Base-by-base conservation (phyloP, 2,888 invertebrate species). In the Heliothis peltigera region DNA sequence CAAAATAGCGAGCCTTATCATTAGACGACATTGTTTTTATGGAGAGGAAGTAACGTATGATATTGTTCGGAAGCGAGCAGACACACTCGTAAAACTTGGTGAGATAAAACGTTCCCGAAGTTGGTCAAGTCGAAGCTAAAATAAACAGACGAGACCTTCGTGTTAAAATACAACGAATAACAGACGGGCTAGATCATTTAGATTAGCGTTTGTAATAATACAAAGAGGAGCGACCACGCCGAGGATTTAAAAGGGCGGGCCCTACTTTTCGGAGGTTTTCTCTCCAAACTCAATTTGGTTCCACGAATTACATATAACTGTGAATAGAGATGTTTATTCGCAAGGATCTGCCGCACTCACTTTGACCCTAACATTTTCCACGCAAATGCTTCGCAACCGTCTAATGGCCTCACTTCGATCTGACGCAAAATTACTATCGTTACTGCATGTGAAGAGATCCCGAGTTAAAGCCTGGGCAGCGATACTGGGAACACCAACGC, bases 31-130 rank as follows among this genome's bases (percentile, higher is more conserved):
- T 80, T 81, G 82, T 81, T 81, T 79, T 81, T 81, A 80, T 80
- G 75, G 65, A 79, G 80, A 79, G 82, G 82, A 80, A 79, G 80
- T 80, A 80, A 79, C 80, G 67, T 77, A 77, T 75, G 80, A 81
- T 81, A 81, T 79, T 77, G 80, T 77, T 77, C 56, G 77, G 71
- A 80, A 80, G 64, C 70, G 70, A 72, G 65, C 64, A 75, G 75
- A 75, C 68, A 74, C 46, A 75, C 66, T 77, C 82, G 70, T 80
- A 80, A 80, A 81, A 77, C 61, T 70, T 56, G 62, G 49, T 49
- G 51, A 74, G 80, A 80, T 80, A 72, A 65, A 77, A 66, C 54
- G 59, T 61, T 54, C 65, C 62, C 61, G 57, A 74, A 69, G 70
- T 73, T 75, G 75, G 77, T 80, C 72, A 70, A 79, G 64, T 66